A percentile compares a stretch with the other conserved stretches of the same genome.
phyloP scores from a whole-genome alignment of 2,797 vertebrate species.

The Tinamus major region DNA sequence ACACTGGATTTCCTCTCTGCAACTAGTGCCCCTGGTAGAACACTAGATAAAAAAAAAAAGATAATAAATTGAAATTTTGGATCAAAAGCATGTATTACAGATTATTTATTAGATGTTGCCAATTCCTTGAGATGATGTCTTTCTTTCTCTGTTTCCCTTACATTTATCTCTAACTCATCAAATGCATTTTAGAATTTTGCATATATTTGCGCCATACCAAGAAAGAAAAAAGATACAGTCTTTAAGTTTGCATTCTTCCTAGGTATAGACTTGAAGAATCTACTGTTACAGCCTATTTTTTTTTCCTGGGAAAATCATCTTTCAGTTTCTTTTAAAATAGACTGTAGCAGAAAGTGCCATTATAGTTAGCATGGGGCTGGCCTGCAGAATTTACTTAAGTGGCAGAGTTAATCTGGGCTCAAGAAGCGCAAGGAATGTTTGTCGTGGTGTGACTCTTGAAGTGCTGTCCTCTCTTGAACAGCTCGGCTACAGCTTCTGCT shows the following conservation, averaged over 20 bases:
- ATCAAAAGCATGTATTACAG: not conserved
- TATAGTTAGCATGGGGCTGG: not conserved
- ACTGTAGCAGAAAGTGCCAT: not conserved
- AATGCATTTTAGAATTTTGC: not conserved
- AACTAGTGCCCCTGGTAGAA: not conserved
- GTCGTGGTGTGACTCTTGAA: not conserved
- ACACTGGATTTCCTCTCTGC: not conserved
- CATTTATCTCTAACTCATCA: conserved; percentile 21
- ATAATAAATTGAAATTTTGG: not conserved
- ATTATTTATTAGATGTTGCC: not conserved
- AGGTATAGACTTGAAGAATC: not conserved
- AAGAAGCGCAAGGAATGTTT: not conserved
- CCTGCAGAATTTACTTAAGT: conserved; percentile 12
- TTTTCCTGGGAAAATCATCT: not conserved
- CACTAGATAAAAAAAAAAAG: not conserved
- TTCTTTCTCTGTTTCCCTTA: conserved; percentile 38
- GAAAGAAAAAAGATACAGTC: not conserved
- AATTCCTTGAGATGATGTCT: conserved; percentile 4
- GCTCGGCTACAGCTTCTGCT: not conserved
- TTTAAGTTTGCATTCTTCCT: not conserved
- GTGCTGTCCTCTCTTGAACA: not conserved
- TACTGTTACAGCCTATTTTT: not conserved
- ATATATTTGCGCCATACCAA: not conserved
- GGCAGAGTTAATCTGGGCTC: conserved; percentile 12
- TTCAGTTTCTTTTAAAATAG: conserved; percentile 8